Evolutionary conservation across 2,797 vertebrate genomes (phyloP), one percentile per base, ranked within the genome.

Genomic region (Sphaeramia orbicularis): DNA sequence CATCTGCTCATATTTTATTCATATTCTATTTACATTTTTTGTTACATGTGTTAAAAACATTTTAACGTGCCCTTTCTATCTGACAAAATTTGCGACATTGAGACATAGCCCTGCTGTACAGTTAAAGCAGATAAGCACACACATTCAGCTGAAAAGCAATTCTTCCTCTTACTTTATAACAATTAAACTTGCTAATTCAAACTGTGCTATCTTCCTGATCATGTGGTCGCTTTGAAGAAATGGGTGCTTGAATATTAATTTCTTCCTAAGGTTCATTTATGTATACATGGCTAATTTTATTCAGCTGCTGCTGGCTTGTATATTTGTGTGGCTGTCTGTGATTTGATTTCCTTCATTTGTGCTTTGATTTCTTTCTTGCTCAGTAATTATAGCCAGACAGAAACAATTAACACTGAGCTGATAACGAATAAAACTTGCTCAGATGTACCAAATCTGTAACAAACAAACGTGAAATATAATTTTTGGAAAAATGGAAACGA

Each of bases 341-440:
- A 38, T 71, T 75, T 54, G 41, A 69, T 73, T 84, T 59, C 45
- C 67, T 73, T 76, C 47, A 71, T 72, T 80, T 53, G n/a, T 63
- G 64, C 67, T 76, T 80, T 78, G 68, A 79, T 86, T 86, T 76
- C n/a, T 54, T 71, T 69, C 50, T 57, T 56, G 19, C 53, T 58
- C 58, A 18, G 59, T 69, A 83, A 89, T 74, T 84, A 80, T 12
- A 73, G 58, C 59, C 63, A 59, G 65, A 81, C 51, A 78, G 49
- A 80, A 83, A 83, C 70, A 74, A 86, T 86, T 80, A 78, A 58
- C 48, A 45, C 36, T 14, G 1, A 49, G 70, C 48, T 73, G 58
- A 74, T 66, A 70, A 76, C 42, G 73, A 81, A 74, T 64, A 47
- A 65, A 91, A 74, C 42, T 40, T 61, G 27, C 49, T 73, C 12